Base-by-base conservation (phyloP, 2,888 invertebrate genomes). In the Eupithecia dodoneata region DNA sequence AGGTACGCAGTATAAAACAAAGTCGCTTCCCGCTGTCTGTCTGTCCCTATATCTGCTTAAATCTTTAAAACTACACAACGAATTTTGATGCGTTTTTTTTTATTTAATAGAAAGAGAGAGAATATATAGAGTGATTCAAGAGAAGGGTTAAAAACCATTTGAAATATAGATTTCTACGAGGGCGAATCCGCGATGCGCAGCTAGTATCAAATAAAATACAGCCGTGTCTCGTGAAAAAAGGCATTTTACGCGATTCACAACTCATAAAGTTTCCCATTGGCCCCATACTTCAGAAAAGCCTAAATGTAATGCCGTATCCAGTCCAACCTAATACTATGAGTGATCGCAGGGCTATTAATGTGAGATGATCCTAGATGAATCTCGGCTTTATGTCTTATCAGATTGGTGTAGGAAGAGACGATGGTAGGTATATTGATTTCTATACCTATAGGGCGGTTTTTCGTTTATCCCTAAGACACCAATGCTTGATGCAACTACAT, bases 311-410 rank as follows among this genome's bases (percentile, higher is more conserved):
- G 66, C 66, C 66, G 15, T 30, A 42, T 66, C 42, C 10, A 42
- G 66, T 66, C 42, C 73, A 65, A 74, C 7, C 18, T 52, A 66
- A 66, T 18, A 41, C 12, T 65, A 75, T 63, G 67, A 67, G 49
- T 47, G 55, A 47, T 76, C 70, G 55, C 4, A 59, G 66, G 59
- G 70, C 71, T 75, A 74, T 75, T 75, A 73, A 77, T 77, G 42
- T 44, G 69, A 18, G 47, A 45, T 41, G 44, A 47, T 47, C 63
- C 59, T 41, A 49, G 12, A 41, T 13, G 71, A 73, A 30, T 75
- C 66, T 71, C 69, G 45, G 59, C 77, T 66, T 71, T 72, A 75
- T 59, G 47, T 4, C 30, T 18, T 55, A 49, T 69, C n/a, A 18
- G 5, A 47, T 72, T 45, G 52, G 47, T 44, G 3, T n/a, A 66